phyloP scores from a whole-genome alignment of 2,113 vertebrate genomes.

The Sterna hirundo region DNA sequence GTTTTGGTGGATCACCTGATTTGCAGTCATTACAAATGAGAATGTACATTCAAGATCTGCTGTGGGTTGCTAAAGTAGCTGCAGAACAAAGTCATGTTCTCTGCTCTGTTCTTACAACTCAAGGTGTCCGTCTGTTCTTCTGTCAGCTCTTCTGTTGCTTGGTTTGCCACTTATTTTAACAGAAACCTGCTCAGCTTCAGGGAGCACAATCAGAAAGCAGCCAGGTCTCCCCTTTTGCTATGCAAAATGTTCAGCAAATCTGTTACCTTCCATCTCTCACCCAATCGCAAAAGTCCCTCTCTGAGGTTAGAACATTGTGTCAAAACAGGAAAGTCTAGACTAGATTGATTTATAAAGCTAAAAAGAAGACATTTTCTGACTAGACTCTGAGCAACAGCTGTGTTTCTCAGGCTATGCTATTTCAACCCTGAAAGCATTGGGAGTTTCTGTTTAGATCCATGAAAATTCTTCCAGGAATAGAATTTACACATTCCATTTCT shows the following conservation, averaged over 20 bases:
- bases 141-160: neutral
- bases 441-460: neutral
- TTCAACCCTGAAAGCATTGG: neutral
- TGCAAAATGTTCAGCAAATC: conserved; percentile 40
- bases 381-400: neutral
- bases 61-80: neutral
- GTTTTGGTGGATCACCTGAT: neutral
- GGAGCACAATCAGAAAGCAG: neutral
- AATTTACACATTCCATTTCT: neutral
- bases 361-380: neutral
- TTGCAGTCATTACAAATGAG: neutral
- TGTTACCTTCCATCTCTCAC: neutral
- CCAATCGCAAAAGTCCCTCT: neutral
- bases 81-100: neutral
- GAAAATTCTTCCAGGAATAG: neutral
- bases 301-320: neutral
- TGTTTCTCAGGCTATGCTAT: neutral
- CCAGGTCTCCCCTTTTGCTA: neutral
- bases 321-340: neutral
- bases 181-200: conserved; percentile 17
- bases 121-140: neutral
- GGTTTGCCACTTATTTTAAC: neutral
- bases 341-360: neutral
- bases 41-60: neutral
- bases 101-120: neutral